Percentiles rank a stretch among this genome's conserved stretches.
Evolutionary conservation across 2,888 invertebrate species (phyloP).

Genomic region (Nineta flava): DNA sequence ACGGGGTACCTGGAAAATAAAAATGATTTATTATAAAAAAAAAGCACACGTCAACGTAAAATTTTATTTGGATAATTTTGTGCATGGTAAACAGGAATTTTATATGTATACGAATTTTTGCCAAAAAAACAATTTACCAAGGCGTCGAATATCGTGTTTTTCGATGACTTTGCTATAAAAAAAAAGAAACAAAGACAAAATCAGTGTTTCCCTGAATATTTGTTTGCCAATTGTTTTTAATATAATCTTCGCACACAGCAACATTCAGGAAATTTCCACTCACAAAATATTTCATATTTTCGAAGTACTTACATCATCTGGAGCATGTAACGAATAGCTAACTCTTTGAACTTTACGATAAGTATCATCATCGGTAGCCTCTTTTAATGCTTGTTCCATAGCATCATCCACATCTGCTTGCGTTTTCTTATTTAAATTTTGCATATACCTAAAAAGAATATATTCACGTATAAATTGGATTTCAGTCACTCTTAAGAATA

Average conservation of each 20-base stretch:
- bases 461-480: background rate
- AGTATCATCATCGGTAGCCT: slow-evolving; percentile 50
- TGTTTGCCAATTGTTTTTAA: background rate
- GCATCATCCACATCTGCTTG: slow-evolving; percentile 40
- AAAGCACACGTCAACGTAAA: background rate
- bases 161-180: background rate
- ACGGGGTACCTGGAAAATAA: slow-evolving; percentile 17
- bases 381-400: slow-evolving; percentile 46
- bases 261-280: too few relatives aligned
- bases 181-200: background rate
- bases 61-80: too few relatives aligned
- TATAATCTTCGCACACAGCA: too few relatives aligned
- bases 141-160: background rate
- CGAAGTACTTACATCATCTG: slow-evolving; percentile 39
- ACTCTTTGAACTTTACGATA: slow-evolving; percentile 54
- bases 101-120: background rate
- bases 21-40: background rate
- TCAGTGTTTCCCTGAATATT: background rate
- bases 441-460: slow-evolving; percentile 29
- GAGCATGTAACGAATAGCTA: slow-evolving; percentile 53
- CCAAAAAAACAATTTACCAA: background rate
- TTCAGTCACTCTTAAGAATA: background rate
- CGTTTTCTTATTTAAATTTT: slow-evolving; percentile 25
- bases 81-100: background rate
- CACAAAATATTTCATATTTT: too few relatives aligned